A percentile compares a stretch with the other conserved stretches of the same genome.
These are phyloP conservation scores for Agrilus planipennis DNA, from an alignment of 1,140 invertebrate species.

Conservation along the genomic window DNA sequence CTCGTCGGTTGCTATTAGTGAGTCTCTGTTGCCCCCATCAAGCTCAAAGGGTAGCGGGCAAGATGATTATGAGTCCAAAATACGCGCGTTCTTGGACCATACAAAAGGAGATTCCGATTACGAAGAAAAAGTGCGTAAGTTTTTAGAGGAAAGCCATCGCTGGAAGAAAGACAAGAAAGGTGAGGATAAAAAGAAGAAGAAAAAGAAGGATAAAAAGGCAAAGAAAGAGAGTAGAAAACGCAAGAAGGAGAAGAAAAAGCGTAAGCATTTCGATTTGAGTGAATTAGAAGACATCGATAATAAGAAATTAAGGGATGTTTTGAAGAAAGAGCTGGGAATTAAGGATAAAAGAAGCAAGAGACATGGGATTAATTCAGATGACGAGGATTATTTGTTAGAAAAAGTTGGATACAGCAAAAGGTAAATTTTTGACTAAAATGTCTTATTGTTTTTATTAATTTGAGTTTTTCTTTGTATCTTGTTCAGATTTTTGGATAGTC, in stretches of 20 bases:
- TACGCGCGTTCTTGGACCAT: constrained; percentile 62
- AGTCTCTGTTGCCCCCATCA: no score
- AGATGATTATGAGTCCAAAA: constrained; percentile 55
- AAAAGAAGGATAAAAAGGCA: constrained; percentile 53
- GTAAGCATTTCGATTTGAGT: constrained; percentile 42
- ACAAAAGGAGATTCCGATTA: constrained; percentile 74
- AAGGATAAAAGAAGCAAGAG: constrained; percentile 36
- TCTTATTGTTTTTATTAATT: background rate
- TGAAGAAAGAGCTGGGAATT: constrained; percentile 41
- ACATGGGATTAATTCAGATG: constrained; percentile 40
- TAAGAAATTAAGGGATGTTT: constrained; percentile 51
- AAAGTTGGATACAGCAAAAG: constrained; percentile 43
- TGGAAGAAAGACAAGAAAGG: constrained; percentile 65
- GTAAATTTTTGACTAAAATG: constrained; percentile 32
- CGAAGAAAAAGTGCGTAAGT: constrained; percentile 69
- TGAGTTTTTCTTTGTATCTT: background rate
- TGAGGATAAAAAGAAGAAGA: constrained; percentile 56
- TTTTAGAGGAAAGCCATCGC: constrained; percentile 64
- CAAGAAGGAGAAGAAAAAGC: constrained; percentile 50
- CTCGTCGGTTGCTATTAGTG: no score
- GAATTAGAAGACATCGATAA: constrained; percentile 50
- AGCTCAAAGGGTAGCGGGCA: constrained; percentile 33
- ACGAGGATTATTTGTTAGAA: constrained; percentile 42
- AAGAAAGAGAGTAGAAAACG: constrained; percentile 51
- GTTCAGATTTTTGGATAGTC: constrained; percentile 42